Evolutionary conservation across 2,797 vertebrate species (phyloP).

Genomic region (Hirundo rustica): DNA sequence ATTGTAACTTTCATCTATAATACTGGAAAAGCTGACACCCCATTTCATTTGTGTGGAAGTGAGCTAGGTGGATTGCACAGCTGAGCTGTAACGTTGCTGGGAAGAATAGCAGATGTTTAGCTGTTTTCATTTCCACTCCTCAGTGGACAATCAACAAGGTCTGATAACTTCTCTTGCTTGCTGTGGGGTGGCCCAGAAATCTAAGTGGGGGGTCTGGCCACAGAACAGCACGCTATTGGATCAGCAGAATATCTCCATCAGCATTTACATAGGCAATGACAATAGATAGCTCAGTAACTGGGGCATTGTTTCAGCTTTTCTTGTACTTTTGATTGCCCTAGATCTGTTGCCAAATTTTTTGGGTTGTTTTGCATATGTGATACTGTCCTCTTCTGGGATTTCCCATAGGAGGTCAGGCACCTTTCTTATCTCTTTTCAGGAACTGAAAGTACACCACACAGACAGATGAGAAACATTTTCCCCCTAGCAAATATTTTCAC

Average conservation of each 20-base stretch:
- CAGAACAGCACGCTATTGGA: background rate
- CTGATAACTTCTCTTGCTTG: conserved; percentile 28
- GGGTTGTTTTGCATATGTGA: background rate
- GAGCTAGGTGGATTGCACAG: background rate
- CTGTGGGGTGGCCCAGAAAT: conserved; percentile 53
- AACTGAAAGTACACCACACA: background rate
- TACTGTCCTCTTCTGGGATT: background rate
- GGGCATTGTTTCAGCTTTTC: background rate
- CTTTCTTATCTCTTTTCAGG: conserved; percentile 23
- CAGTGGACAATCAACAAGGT: conserved; percentile 3
- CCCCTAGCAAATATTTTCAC: conserved; percentile 3
- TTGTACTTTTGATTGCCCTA: background rate
- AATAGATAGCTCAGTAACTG: background rate
- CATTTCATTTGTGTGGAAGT: background rate
- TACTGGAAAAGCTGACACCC: background rate
- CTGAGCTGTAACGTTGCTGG: background rate
- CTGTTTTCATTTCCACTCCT: conserved; percentile 44
- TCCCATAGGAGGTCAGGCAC: conserved; percentile 8
- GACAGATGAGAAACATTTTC: background rate
- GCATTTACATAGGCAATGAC: background rate
- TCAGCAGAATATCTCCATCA: conserved; percentile 5
- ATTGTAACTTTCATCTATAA: conserved; percentile 43
- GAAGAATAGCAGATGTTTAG: conserved; percentile 65
- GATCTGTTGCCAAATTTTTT: background rate
- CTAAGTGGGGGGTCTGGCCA: conserved; percentile 62